Percentiles rank a stretch among this genome's conserved stretches.
Conservation (phyloP, 2,113 vertebrate genomes). For the Haemorhous mexicanus region DNA sequence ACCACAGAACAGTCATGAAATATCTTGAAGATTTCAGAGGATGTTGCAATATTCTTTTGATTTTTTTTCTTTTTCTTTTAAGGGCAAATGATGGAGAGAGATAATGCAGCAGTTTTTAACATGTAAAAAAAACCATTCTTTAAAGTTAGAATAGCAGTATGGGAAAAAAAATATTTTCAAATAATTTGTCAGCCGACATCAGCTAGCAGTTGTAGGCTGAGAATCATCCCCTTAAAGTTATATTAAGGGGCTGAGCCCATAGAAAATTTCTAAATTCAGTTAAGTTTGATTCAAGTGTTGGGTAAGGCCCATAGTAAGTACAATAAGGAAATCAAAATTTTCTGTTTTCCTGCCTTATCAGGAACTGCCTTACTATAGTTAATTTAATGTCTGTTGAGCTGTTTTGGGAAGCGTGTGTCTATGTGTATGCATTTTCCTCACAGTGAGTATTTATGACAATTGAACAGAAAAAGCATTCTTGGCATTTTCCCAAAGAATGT, state of each 20-base stretch:
- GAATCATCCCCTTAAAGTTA: not conserved
- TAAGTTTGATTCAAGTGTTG: conserved; percentile 8
- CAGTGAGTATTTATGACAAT: not conserved
- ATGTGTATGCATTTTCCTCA: not conserved
- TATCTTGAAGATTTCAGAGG: not conserved
- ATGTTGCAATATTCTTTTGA: not conserved
- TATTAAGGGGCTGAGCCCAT: not conserved
- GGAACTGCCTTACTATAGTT: not conserved
- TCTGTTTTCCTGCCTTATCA: not conserved
- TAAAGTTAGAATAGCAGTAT: not conserved
- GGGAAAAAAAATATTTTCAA: not conserved
- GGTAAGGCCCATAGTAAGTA: not conserved
- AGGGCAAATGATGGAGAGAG: not conserved
- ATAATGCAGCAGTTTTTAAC: not conserved
- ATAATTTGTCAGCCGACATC: not conserved
- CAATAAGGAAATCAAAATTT: not conserved
- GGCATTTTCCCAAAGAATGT: not conserved
- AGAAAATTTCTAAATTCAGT: not conserved
- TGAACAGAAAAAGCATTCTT: not conserved
- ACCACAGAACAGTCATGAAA: not conserved
- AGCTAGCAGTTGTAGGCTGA: not conserved
- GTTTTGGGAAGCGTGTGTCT: not conserved
- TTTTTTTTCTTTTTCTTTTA: not conserved
- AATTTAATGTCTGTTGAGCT: not conserved
- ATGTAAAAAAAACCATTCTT: not conserved